Conservation (phyloP, 2,888 invertebrate genomes). For the Lochmaea capreae region DNA sequence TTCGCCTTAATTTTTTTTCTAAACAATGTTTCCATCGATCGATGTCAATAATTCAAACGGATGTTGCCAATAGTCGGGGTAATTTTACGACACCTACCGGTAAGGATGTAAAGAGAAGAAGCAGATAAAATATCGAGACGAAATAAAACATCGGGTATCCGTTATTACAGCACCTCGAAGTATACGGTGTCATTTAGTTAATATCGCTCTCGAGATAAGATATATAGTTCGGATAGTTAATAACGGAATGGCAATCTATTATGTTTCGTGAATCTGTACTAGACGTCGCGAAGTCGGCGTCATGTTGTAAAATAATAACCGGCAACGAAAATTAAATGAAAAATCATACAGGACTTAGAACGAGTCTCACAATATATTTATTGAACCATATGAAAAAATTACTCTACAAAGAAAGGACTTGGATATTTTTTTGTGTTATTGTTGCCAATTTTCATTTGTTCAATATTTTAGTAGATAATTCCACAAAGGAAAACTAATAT, state of each 20-base stretch:
- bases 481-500: too few species aligned
- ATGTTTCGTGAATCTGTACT: slow-evolving; percentile 13
- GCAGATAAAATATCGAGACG: slow-evolving; percentile 6
- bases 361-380: background rate
- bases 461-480: too few species aligned
- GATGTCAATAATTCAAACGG: background rate
- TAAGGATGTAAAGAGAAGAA: background rate
- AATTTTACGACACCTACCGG: slow-evolving; percentile 6
- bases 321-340: background rate
- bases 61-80: background rate
- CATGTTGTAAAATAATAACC: background rate
- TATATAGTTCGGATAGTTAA: slow-evolving; percentile 47
- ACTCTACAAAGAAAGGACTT: too few species aligned
- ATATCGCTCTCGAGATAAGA: slow-evolving; percentile 50
- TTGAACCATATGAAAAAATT: too few species aligned
- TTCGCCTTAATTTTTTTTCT: background rate
- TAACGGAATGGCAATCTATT: slow-evolving; percentile 42
- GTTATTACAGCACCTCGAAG: slow-evolving; percentile 50
- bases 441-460: too few species aligned
- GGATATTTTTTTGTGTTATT: too few species aligned
- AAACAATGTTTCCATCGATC: background rate
- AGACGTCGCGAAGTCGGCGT: background rate
- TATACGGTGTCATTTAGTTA: slow-evolving; percentile 52
- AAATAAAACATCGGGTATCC: slow-evolving; percentile 51
- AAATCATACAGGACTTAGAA: background rate